Evolutionary conservation across 2,113 vertebrate genomes (phyloP).

Genomic region (Lepidothrix coronata): DNA sequence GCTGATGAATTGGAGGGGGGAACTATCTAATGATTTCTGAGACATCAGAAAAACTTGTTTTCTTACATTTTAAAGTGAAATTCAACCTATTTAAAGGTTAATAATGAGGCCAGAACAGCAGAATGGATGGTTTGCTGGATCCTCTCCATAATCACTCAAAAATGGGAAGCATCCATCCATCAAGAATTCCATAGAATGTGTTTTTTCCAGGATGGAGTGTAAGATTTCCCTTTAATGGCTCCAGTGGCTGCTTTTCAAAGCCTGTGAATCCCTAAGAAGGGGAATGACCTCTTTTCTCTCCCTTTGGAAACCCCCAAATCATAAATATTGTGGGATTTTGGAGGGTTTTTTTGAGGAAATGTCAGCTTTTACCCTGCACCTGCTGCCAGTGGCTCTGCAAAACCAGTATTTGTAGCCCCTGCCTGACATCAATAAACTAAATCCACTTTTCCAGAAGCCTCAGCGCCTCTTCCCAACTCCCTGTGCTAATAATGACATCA

Average conservation of each 20-base stretch:
- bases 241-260: neutral
- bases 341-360: neutral
- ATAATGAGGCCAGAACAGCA: neutral
- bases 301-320: neutral
- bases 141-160: neutral
- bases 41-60: neutral
- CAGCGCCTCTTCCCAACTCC: neutral
- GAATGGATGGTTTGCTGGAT: neutral
- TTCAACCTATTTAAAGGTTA: neutral
- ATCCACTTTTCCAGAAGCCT: neutral
- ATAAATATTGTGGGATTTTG: neutral
- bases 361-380: neutral
- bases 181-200: neutral
- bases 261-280: neutral
- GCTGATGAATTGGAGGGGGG: neutral
- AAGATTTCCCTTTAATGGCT: neutral
- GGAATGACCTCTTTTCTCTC: neutral
- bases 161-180: neutral
- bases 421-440: neutral
- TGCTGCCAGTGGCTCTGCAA: neutral
- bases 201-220: neutral
- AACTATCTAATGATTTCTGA: neutral
- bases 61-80: neutral
- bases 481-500: conserved; percentile 47
- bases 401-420: neutral